Percentiles rank a stretch among this genome's conserved stretches.
Conservation (phyloP, 2,888 invertebrate genomes). For the Thera obeliscata region DNA sequence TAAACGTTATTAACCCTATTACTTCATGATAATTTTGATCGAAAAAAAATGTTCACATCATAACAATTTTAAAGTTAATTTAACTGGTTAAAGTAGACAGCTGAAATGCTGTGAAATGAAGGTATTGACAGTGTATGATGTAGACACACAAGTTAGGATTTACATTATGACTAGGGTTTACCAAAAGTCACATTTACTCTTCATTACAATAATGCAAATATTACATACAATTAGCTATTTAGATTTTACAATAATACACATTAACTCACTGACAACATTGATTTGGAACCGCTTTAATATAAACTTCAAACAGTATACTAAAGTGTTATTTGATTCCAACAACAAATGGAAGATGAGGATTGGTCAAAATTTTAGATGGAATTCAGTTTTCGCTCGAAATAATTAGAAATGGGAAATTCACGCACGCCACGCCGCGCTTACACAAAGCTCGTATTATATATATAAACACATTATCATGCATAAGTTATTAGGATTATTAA, state of each 20-base stretch:
- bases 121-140: slow-evolving; percentile 21
- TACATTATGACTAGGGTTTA: slow-evolving; percentile 40
- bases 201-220: slow-evolving; percentile 26
- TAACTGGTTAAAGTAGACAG: slow-evolving; percentile 8
- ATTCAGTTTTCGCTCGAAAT: slow-evolving; percentile 24
- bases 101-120: neutral
- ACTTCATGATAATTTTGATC: slow-evolving; percentile 23
- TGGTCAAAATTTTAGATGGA: slow-evolving; percentile 45
- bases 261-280: slow-evolving; percentile 25
- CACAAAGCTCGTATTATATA: slow-evolving; percentile 40
- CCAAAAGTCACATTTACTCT: slow-evolving; percentile 36
- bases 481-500: slow-evolving; percentile 56
- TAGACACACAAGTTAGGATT: slow-evolving; percentile 29
- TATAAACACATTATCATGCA: slow-evolving; percentile 48
- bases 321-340: slow-evolving; percentile 30
- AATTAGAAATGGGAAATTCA: slow-evolving; percentile 27
- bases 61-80: slow-evolving; percentile 23
- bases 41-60: slow-evolving; percentile 23
- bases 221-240: slow-evolving; percentile 26
- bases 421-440: slow-evolving; percentile 35
- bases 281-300: slow-evolving; percentile 31
- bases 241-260: slow-evolving; percentile 28
- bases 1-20: slow-evolving; percentile 9
- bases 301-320: slow-evolving; percentile 22
- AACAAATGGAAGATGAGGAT: slow-evolving; percentile 32